Conservation (phyloP, 2,888 invertebrate species). For the Glaucopsyche alexis region DNA sequence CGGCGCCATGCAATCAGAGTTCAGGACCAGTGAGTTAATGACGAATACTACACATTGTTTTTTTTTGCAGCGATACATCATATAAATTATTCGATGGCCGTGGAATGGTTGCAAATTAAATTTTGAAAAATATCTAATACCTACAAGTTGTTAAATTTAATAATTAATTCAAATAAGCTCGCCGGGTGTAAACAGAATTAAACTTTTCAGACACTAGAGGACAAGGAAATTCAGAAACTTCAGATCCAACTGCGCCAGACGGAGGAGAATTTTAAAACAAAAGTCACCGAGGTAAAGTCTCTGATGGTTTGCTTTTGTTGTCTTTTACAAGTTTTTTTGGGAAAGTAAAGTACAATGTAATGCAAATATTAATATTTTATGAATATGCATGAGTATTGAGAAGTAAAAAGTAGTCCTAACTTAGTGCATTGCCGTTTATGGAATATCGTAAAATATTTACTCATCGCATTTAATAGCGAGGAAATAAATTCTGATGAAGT, state of each 20-base stretch:
- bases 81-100: too few species aligned
- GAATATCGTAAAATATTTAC: too few species aligned
- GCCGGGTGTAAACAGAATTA: background rate
- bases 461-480: too few species aligned
- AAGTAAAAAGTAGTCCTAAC: too few species aligned
- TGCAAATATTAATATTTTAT: background rate
- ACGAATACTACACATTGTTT: background rate
- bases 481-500: too few species aligned
- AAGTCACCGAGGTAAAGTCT: conserved; percentile 82
- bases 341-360: background rate
- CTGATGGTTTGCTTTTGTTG: background rate
- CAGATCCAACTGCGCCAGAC: conserved; percentile 81
- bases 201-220: conserved; percentile 62
- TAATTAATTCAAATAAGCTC: background rate
- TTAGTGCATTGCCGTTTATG: too few species aligned
- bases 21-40: conserved; percentile 59
- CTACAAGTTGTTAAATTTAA: background rate
- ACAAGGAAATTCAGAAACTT: conserved; percentile 80
- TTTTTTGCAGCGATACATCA: too few species aligned
- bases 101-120: too few species aligned
- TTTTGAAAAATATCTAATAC: too few species aligned
- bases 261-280: conserved; percentile 84
- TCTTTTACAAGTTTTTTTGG: background rate
- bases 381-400: too few species aligned
- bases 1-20: conserved; percentile 67